These are phyloP conservation scores for Platycnemis pennipes DNA, from an alignment of 2,888 invertebrate species.

Conservation along the genomic window DNA sequence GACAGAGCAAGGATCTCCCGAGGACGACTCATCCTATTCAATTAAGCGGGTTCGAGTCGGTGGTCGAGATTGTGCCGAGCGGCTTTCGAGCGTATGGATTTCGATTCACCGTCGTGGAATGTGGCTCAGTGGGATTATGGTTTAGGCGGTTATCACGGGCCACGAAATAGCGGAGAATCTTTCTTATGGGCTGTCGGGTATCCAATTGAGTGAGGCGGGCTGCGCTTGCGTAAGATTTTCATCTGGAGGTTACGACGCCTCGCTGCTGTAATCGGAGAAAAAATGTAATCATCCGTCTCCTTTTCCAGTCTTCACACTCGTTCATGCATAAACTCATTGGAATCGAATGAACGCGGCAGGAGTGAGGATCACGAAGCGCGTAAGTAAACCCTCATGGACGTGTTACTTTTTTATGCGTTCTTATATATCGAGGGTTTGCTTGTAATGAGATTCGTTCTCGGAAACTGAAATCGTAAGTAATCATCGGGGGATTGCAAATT, in stretches of 20 bases:
- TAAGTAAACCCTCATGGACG: too few species aligned
- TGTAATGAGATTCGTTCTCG: too few species aligned
- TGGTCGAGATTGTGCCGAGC: background rate
- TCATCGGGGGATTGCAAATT: too few species aligned
- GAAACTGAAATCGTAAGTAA: too few species aligned
- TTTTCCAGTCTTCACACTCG: background rate
- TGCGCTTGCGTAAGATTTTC: background rate
- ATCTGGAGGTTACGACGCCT: background rate
- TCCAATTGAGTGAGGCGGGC: background rate
- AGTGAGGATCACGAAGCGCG: too few species aligned
- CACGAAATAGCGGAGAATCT: too few species aligned
- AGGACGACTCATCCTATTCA: slow-evolving; percentile 25
- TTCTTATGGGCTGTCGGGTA: background rate
- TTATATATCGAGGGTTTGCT: too few species aligned
- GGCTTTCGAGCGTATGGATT: background rate
- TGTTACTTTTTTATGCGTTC: too few species aligned
- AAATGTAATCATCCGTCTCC: background rate
- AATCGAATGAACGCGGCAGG: background rate
- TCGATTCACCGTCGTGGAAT: background rate
- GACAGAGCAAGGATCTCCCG: background rate
- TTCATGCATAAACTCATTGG: background rate
- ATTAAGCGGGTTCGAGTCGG: background rate
- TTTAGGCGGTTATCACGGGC: background rate
- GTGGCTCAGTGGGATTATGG: background rate
- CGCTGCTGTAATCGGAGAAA: background rate